A percentile compares a stretch with the other conserved stretches of the same genome.
Evolutionary conservation across 2,113 vertebrate genomes (phyloP).

Genomic region (Laticauda colubrina): DNA sequence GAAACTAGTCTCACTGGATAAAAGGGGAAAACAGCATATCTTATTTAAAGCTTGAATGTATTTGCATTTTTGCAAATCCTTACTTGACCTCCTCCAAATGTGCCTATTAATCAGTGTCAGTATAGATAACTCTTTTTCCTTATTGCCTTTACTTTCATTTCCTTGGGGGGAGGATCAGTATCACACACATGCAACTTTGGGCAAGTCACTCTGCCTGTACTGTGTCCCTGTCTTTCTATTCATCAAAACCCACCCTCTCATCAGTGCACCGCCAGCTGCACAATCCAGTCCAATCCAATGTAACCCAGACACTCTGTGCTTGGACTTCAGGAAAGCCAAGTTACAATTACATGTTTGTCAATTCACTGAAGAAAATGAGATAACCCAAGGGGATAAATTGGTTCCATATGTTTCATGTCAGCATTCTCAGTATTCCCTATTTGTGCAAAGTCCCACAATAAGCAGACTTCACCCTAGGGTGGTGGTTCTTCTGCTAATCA

Average conservation of each 20-base stretch:
- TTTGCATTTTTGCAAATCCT: not conserved
- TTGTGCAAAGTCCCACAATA: not conserved
- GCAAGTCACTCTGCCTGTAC: not conserved
- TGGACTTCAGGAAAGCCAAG: slow-evolving; percentile 14
- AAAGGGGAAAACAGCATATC: not conserved
- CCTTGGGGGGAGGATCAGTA: not conserved
- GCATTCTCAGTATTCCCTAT: slow-evolving; percentile 18
- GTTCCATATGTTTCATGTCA: accelerated
- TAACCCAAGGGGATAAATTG: not conserved
- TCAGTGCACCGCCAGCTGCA: not conserved
- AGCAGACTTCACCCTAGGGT: accelerated
- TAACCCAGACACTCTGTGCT: not conserved
- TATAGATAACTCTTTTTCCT: not conserved
- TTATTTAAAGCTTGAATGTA: not conserved
- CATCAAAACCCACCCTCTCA: not conserved
- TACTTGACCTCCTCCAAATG: not conserved
- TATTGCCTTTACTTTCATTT: not conserved
- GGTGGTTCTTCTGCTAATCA: not conserved
- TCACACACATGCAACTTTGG: not conserved
- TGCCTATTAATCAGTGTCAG: not conserved
- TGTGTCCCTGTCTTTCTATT: not conserved
- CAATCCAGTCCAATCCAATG: not conserved
- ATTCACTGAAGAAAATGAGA: not conserved
- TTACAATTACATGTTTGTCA: slow-evolving; percentile 44
- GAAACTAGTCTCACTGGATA: not conserved